Evolutionary conservation across 2,888 invertebrate species (phyloP), one percentile per base, ranked within the genome.

Genomic region (Netelia inedita): DNA sequence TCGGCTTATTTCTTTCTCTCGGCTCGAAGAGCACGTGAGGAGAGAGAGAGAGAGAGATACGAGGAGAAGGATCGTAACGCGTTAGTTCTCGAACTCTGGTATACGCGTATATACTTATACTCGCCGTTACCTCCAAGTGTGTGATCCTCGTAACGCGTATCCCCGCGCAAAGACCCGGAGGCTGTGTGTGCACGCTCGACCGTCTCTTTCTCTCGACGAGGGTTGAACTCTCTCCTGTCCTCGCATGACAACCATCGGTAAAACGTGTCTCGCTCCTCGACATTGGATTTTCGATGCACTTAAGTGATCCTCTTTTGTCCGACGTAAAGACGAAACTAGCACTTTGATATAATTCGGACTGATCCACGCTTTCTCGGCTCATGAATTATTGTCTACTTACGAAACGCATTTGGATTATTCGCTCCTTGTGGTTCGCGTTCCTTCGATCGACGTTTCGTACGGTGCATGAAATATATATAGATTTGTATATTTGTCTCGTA

Each of bases 1-100:
- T 90, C 89, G 88, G 92, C 92, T 93, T 93, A 93, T 92, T 91
- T 90, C 72, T 73, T 83, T 75, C 82, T 75, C 82, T 35, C 74
- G 65, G 43, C 65, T 72, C 71, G 71, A 59, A 41, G 50, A 71
- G 21, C 82, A 72, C 74, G 79, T 16, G 59, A 68, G 79, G 57
- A 57, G 28, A 21, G 16, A n/a, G 41, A 41, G 41, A 41, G 41
- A 69, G 46, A 75, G 14, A 78, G 35, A 66, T 74, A 57, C 65
- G 69, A 78, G 78, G 69, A 35, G 35, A 35, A 35, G 35, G 35
- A 35, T 35, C 35, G 35, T 35, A 35, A 35, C 59, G 35, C 68
- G 55, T 79, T 55, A n/a, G 66, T 41, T 43, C 63, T 65, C 65
- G 43, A 43, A 43, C 21, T 23, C 19, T 66, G 43, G 16, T 10